Conservation (phyloP, 2,888 invertebrate species). For the Drosophila neutralis region DNA sequence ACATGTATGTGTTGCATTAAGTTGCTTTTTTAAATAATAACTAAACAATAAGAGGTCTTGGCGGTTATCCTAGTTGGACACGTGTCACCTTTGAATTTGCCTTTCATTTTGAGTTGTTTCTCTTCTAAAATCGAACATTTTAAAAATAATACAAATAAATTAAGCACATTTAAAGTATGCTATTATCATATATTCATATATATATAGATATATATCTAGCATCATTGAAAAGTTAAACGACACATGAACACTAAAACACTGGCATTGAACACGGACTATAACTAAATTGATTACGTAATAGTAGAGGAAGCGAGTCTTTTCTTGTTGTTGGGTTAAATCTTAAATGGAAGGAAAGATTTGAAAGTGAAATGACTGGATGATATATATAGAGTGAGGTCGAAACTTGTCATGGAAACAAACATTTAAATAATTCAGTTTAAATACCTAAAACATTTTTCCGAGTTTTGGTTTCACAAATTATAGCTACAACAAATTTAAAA, state of each 20-base stretch:
- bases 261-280: slow-evolving; percentile 42
- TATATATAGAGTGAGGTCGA: neutral
- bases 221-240: slow-evolving; percentile 29
- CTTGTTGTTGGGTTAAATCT: slow-evolving; percentile 21
- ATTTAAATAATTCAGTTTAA: slow-evolving; percentile 16
- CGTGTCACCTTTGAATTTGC: slow-evolving; percentile 20
- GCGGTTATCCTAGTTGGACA: slow-evolving; percentile 61
- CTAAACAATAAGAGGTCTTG: slow-evolving; percentile 71
- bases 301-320: slow-evolving; percentile 55
- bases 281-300: slow-evolving; percentile 27
- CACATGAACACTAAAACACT: slow-evolving; percentile 44
- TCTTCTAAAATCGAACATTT: slow-evolving; percentile 29
- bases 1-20: slow-evolving; percentile 22
- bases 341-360: slow-evolving; percentile 9
- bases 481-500: slow-evolving; percentile 8
- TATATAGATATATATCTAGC: slow-evolving; percentile 23
- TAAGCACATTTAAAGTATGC: slow-evolving; percentile 51
- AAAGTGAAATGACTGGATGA: neutral
- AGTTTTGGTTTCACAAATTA: slow-evolving; percentile 5
- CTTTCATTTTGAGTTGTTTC: slow-evolving; percentile 1
- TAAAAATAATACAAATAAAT: slow-evolving; percentile 54
- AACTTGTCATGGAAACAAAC: slow-evolving; percentile 22
- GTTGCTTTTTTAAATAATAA: slow-evolving; percentile 43
- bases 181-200: slow-evolving; percentile 9
- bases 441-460: slow-evolving; percentile 16